These are phyloP conservation scores for Siniperca scherzeri DNA, from an alignment of 2,797 vertebrate species.

Conservation along the genomic window DNA sequence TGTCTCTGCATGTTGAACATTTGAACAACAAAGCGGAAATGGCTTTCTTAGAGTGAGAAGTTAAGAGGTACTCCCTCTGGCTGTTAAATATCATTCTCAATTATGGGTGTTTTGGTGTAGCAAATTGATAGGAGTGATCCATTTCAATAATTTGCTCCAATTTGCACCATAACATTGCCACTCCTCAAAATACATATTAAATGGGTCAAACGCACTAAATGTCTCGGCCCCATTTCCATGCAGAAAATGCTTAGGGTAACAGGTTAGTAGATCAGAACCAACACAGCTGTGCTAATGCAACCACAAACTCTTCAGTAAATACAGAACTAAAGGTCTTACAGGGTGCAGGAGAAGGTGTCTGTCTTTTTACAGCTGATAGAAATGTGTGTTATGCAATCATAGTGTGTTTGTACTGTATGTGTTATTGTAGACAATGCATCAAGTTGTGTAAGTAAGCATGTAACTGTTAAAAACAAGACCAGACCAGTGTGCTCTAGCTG, in stretches of 20 bases:
- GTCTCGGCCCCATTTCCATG: conserved; percentile 24
- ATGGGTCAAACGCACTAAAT: conserved; percentile 35
- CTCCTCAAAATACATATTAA: conserved; percentile 33
- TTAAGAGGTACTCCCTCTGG: conserved; percentile 17
- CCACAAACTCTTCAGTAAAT: conserved; percentile 13
- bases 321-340: conserved; percentile 6
- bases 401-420: background rate
- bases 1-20: conserved; percentile 7
- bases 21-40: conserved; percentile 14
- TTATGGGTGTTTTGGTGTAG: conserved; percentile 25
- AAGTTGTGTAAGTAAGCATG: background rate
- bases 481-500: background rate
- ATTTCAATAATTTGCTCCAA: conserved; percentile 41
- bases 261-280: conserved; percentile 44
- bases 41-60: conserved; percentile 18
- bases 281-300: background rate
- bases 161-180: conserved; percentile 20
- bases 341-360: background rate
- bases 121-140: conserved; percentile 20
- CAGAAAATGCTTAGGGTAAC: conserved; percentile 16
- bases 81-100: conserved; percentile 46
- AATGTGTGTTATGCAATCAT: background rate
- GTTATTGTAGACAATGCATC: background rate
- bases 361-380: background rate
- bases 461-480: background rate